Evolutionary conservation across 2,888 invertebrate species (phyloP).

Genomic region (Polia nebulosa): DNA sequence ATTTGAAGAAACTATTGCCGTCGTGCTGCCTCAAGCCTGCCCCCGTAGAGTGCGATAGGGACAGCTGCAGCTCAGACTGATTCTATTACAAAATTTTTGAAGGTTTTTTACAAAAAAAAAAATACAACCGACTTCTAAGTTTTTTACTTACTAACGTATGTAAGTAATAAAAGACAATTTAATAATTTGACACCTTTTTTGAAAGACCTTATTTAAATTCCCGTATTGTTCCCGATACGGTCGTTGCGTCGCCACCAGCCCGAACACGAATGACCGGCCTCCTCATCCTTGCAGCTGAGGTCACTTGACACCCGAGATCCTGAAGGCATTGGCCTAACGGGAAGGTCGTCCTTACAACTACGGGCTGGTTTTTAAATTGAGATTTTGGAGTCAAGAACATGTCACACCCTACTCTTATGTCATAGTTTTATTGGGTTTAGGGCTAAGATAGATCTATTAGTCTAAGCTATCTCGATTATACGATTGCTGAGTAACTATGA

Average conservation of each 20-base stretch:
- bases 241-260: slow-evolving; percentile 62
- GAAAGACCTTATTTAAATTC: slow-evolving; percentile 47
- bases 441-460: too few relatives aligned
- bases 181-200: slow-evolving; percentile 60
- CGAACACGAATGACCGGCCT: slow-evolving; percentile 63
- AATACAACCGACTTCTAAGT: too few relatives aligned
- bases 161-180: slow-evolving; percentile 17
- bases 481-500: too few relatives aligned
- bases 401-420: background rate
- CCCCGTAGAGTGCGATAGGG: too few relatives aligned
- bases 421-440: too few relatives aligned
- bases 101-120: too few relatives aligned
- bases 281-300: slow-evolving; percentile 72
- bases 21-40: too few relatives aligned
- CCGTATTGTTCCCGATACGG: slow-evolving; percentile 64
- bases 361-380: background rate
- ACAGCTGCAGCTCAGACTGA: too few relatives aligned
- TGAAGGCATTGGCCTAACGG: slow-evolving; percentile 74
- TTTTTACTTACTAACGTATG: too few relatives aligned
- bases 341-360: slow-evolving; percentile 62
- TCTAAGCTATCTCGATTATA: too few relatives aligned
- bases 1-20: too few relatives aligned
- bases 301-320: slow-evolving; percentile 75
- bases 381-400: background rate
- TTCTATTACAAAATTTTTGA: too few relatives aligned